Percentiles rank a stretch among this genome's conserved stretches.
phyloP scores from a whole-genome alignment of 2,797 vertebrate species.

The Oreonectes daqikongensis region DNA sequence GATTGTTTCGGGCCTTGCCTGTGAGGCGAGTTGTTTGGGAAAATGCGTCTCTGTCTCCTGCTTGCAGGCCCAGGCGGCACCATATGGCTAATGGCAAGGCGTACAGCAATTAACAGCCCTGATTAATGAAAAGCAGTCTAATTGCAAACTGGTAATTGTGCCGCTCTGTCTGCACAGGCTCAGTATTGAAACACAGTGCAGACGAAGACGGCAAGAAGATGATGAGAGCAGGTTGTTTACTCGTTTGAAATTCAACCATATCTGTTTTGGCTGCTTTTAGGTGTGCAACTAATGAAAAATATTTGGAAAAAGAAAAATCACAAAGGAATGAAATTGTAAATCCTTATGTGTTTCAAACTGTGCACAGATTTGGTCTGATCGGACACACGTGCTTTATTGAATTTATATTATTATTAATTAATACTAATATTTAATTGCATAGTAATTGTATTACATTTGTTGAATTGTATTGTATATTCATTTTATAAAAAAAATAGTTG shows the following conservation, averaged over 20 bases:
- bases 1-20: slow-evolving; percentile 52
- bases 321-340: background rate
- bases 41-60: slow-evolving; percentile 72
- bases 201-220: slow-evolving; percentile 36
- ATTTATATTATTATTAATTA: no score
- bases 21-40: slow-evolving; percentile 48
- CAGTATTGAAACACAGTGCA: slow-evolving; percentile 41
- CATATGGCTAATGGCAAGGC: slow-evolving; percentile 97
- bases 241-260: slow-evolving; percentile 35
- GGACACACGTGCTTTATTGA: no score
- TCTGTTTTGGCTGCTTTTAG: slow-evolving; percentile 31
- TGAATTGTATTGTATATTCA: no score
- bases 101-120: slow-evolving; percentile 93
- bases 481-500: no score
- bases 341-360: background rate
- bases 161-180: slow-evolving; percentile 50
- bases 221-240: slow-evolving; percentile 45
- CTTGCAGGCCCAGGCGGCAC: slow-evolving; percentile 89
- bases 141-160: slow-evolving; percentile 71
- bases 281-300: slow-evolving; percentile 30
- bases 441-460: no score
- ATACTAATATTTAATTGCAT: no score
- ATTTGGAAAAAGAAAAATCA: slow-evolving; percentile 5
- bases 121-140: slow-evolving; percentile 97
- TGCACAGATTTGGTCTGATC: background rate